These are phyloP conservation scores for Helleia helle DNA, from an alignment of 2,888 invertebrate species.

Conservation along the genomic window DNA sequence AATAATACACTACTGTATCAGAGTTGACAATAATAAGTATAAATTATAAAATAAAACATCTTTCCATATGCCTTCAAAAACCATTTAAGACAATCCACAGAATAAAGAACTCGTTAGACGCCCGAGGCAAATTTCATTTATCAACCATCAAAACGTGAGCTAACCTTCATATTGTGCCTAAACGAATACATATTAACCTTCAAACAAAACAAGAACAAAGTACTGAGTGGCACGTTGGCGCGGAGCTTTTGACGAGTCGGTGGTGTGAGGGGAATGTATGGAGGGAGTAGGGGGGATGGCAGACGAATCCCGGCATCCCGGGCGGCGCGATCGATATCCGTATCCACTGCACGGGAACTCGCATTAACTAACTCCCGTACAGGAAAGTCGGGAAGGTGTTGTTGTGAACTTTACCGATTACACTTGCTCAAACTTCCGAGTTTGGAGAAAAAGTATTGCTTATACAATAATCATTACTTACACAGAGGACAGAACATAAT, in stretches of 20 bases:
- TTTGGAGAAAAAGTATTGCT: conserved; percentile 8
- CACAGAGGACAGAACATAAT: too few relatives aligned
- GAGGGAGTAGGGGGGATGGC: conserved; percentile 44
- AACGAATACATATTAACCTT: conserved; percentile 66
- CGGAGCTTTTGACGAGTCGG: too few relatives aligned
- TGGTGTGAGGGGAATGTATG: conserved; percentile 51
- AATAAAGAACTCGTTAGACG: too few relatives aligned
- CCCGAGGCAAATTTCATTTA: too few relatives aligned
- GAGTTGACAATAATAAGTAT: too few relatives aligned
- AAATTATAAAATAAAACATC: too few relatives aligned
- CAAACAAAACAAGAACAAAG: conserved; percentile 71
- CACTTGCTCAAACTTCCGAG: conserved; percentile 25
- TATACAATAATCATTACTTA: too few relatives aligned
- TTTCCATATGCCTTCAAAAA: too few relatives aligned
- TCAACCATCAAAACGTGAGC: conserved; percentile 8
- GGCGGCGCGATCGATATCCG: conserved; percentile 65
- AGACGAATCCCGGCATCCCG: conserved; percentile 66
- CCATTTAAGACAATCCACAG: too few relatives aligned
- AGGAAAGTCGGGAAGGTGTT: conserved; percentile 64
- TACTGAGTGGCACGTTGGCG: conserved; percentile 47
- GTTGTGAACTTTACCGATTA: conserved; percentile 68
- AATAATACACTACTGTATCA: too few relatives aligned
- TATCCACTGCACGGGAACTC: conserved; percentile 60
- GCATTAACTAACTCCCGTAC: conserved; percentile 62
- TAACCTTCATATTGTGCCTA: conserved; percentile 31